Base-by-base conservation (phyloP, 2,797 vertebrate species). In the Chaetophractus vellerosus region DNA sequence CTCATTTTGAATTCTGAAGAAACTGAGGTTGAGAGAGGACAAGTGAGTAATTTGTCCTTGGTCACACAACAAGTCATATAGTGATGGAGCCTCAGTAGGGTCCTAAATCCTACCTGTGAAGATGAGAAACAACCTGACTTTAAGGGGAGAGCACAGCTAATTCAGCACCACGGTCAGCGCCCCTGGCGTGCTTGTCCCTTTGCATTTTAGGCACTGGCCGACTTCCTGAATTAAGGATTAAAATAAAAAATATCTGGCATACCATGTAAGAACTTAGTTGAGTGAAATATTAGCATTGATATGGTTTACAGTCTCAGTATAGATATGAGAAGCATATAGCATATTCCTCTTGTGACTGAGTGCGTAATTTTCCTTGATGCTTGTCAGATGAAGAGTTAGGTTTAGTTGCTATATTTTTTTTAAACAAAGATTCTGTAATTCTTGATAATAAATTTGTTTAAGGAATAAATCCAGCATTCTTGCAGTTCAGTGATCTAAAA, bases 401-500 rank as follows among this genome's bases (percentile, higher is more conserved):
- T 95, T 95, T 59, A 66, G 82, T 82, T 93, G 89, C 71, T 89
- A 38, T 90, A 96, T 96, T 97, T 95, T 86, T 75, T 50, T 6
- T 6, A 45, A 76, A 94, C 36, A 78, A 84, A 59, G 57, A 11
- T 94, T 94, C 63, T 80, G 74, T 94, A 88, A 97, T 93, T 94
- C 91, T 91, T 93, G 84, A 90, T 91, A 95, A 94, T 71, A 61
- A 83, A 45, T 95, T 95, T 95, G 72, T 96, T 96, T 95, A 87
- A 68, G 93, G 57, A 85, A 86, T 84, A 97, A 96, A 96, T 96
- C 86, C 86, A 96, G 91, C 95, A 93, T 91, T 90, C 89, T 95
- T 95, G 88, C 89, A 88, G 57, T 91, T 96, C 93, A 41, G 41
- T 64, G 45, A 93, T 95, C 97, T 97, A 96, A 97, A 97, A 97